These are phyloP conservation scores for Talpa occidentalis DNA, from an alignment of 2,113 vertebrate genomes.

Conservation along the genomic window DNA sequence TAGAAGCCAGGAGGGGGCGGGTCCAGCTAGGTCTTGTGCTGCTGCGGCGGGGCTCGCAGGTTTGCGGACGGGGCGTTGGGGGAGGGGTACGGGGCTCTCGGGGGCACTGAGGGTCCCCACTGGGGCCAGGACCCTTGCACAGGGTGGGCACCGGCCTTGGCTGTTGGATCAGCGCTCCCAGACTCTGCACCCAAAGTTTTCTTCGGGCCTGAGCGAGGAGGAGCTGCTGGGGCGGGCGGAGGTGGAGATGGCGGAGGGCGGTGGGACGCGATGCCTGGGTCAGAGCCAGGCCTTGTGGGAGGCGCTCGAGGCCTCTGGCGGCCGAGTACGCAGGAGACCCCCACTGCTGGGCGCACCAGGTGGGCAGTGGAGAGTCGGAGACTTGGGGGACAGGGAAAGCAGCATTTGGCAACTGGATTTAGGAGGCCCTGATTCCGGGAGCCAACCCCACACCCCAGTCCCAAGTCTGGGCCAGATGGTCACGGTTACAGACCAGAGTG, in stretches of 20 bases:
- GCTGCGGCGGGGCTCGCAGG: slow-evolving; percentile 39
- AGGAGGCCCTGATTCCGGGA: slow-evolving; percentile 64
- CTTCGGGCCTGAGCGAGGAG: neutral
- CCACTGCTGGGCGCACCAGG: neutral
- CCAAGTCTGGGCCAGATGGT: neutral
- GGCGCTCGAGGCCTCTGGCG: neutral
- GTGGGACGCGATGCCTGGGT: neutral
- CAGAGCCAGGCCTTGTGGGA: neutral
- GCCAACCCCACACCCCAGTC: neutral
- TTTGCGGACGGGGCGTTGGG: neutral
- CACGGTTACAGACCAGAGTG: neutral
- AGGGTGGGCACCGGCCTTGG: neutral
- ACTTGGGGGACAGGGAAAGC: slow-evolving; percentile 79
- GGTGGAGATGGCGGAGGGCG: slow-evolving; percentile 43
- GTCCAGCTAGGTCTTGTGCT: neutral
- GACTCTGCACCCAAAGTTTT: neutral
- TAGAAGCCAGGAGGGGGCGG: slow-evolving; percentile 27
- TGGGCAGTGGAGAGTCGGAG: neutral
- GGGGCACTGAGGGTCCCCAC: neutral
- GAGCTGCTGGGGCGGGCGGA: neutral
- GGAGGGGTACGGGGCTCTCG: neutral
- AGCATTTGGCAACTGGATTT: slow-evolving; percentile 80
- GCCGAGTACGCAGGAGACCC: neutral
- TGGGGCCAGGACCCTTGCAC: neutral
- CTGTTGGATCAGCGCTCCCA: neutral